A percentile compares a stretch with the other conserved stretches of the same genome.
These are phyloP conservation scores for Liparis tanakae DNA, from an alignment of 2,797 vertebrate species.

Conservation along the genomic window DNA sequence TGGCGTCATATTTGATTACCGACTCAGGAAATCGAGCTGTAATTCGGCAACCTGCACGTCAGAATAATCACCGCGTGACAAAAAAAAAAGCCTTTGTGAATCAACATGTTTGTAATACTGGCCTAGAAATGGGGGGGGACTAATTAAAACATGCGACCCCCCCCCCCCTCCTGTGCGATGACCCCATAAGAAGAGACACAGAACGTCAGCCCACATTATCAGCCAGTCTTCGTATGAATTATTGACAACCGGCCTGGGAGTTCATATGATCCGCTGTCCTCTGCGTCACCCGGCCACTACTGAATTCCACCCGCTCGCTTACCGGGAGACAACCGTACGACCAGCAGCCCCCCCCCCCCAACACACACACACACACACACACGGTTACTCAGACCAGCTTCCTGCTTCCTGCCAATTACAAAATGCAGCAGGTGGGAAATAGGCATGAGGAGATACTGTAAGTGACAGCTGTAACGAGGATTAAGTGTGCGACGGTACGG, in stretches of 20 bases:
- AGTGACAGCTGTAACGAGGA: slow-evolving; percentile 60
- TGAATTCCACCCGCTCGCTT: slow-evolving; percentile 35
- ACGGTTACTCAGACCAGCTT: not conserved
- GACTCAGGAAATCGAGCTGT: not conserved
- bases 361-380: too few relatives aligned
- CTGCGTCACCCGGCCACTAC: slow-evolving; percentile 61
- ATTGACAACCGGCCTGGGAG: slow-evolving; percentile 64
- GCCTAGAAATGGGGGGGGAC: too few relatives aligned
- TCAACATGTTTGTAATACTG: not conserved
- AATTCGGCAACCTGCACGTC: too few relatives aligned
- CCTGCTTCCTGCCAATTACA: not conserved
- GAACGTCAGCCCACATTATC: slow-evolving; percentile 33
- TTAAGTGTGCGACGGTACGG: slow-evolving; percentile 61
- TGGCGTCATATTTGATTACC: not conserved
- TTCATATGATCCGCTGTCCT: slow-evolving; percentile 68
- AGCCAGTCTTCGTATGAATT: slow-evolving; percentile 60
- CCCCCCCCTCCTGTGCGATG: slow-evolving; percentile 4
- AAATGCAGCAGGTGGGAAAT: slow-evolving; percentile 29
- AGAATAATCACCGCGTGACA: not conserved
- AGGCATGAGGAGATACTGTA: slow-evolving; percentile 32
- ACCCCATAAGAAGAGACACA: slow-evolving; percentile 18
- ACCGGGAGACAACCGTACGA: slow-evolving; percentile 6
- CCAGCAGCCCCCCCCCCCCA: not conserved
- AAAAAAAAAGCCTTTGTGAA: not conserved
- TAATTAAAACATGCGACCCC: not conserved